Evolutionary conservation across 37 sponge, comb jelly and placozoan species (phyloP).

Genomic region (Oopsacas minuta): DNA sequence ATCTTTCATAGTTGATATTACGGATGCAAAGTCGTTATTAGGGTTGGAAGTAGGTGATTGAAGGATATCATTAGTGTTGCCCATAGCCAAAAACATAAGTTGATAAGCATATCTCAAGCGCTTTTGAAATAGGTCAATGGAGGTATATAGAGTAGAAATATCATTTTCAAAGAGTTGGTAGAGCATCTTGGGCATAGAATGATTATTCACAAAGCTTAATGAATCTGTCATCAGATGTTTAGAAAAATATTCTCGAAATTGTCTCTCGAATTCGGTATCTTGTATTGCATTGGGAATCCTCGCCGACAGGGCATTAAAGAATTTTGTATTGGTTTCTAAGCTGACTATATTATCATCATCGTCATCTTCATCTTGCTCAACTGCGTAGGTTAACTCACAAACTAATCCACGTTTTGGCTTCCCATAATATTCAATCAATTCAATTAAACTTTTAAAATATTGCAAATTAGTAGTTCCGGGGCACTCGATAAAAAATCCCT

Average conservation of each 20-base stretch:
- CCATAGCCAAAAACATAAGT: neutral
- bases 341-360: constrained; percentile 24
- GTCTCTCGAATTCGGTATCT: neutral
- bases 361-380: constrained; percentile 32
- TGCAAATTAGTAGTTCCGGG: neutral
- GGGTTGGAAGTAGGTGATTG: neutral
- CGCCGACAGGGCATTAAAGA: neutral
- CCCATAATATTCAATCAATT: constrained; percentile 46
- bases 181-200: neutral
- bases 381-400: constrained; percentile 37
- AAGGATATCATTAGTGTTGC: neutral
- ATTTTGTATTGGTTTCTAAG: neutral
- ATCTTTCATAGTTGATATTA: neutral
- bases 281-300: neutral
- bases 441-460: neutral
- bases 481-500: constrained; percentile 47
- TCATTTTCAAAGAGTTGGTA: neutral
- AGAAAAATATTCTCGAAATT: constrained; percentile 10
- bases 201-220: neutral
- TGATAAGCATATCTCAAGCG: neutral
- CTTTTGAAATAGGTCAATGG: neutral
- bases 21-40: neutral
- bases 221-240: neutral
- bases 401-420: constrained; percentile 46
- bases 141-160: neutral